Evolutionary conservation across 2,797 vertebrate species (phyloP).

Genomic region (Acomys russatus): DNA sequence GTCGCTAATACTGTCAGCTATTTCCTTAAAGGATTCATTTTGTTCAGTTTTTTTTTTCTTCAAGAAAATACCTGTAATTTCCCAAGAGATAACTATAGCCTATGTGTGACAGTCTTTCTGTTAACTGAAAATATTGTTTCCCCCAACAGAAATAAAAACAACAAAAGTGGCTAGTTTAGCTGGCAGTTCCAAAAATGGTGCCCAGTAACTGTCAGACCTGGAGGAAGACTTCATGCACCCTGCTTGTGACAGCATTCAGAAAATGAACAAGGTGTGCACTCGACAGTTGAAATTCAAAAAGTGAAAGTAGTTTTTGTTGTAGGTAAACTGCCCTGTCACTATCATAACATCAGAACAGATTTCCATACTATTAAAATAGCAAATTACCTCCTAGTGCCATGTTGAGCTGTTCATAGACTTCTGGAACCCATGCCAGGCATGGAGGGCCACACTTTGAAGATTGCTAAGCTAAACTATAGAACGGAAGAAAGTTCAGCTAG

Average conservation of each 20-base stretch:
- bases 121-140: not conserved
- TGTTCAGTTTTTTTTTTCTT: not conserved
- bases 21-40: not conserved
- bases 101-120: not conserved
- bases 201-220: rapidly evolving
- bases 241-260: not conserved
- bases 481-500: not conserved
- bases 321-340: not conserved
- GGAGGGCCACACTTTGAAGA: not conserved
- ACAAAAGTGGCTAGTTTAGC: not conserved
- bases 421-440: too few species aligned
- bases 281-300: not conserved
- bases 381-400: not conserved
- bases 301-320: not conserved
- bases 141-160: not conserved
- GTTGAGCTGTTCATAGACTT: not conserved
- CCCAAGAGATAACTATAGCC: not conserved
- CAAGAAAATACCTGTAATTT: not conserved
- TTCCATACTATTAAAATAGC: not conserved
- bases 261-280: not conserved
- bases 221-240: rapidly evolving
- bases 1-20: not conserved
- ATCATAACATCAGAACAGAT: not conserved
- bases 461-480: not conserved
- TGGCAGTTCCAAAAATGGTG: not conserved